Base-by-base conservation (phyloP, 2,888 invertebrate species). In the Tiliacea citrago region DNA sequence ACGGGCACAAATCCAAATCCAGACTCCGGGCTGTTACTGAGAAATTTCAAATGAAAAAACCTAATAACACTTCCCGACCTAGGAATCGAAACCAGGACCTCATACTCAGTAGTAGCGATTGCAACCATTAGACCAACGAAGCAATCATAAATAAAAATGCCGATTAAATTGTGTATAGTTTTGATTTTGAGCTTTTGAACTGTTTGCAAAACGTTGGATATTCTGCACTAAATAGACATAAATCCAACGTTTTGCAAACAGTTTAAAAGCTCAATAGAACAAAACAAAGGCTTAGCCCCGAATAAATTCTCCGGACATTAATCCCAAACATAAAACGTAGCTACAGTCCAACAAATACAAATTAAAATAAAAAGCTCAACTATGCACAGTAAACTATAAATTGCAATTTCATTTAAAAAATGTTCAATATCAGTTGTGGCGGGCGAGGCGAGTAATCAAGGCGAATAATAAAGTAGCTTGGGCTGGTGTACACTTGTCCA, bases 341-440 rank as follows among this genome's bases (percentile, higher is more conserved):
- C 47, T 71, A 62, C 47, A 71, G 57, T 68, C 51, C 42, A 60
- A 62, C 74, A 63, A 70, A 79, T 58, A 55, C 39, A 57, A 18
- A 57, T 80, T 60, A n/a, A 73, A 68, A 70, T 49, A 62, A 66
- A 68, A 83, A 24, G 0, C 39, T 42, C 12, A 62, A 62, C 68
- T 73, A 49, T 62, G 55, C 39, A 60, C 29, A 47, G 60, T 65
- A 55, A 67, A 71, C n/a, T n/a, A 84, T 72, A 80, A 83, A 83
- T 61, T 68, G 68, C 71, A 71, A 83, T 80, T 79, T 80, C 57
- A 68, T 80, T 83, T 61, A 65, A 79, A 81, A 83, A 83, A 83
- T 75, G 81, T 61, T 61, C 57, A 75, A 55, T 82, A 82, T 83
- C 75, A 79, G 80, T 82, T 65, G 84, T 65, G 74, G 84, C 49